Evolutionary conservation across 2,113 vertebrate genomes (phyloP), one percentile per base, ranked within the genome.

Genomic region (Chaenocephalus aceratus): DNA sequence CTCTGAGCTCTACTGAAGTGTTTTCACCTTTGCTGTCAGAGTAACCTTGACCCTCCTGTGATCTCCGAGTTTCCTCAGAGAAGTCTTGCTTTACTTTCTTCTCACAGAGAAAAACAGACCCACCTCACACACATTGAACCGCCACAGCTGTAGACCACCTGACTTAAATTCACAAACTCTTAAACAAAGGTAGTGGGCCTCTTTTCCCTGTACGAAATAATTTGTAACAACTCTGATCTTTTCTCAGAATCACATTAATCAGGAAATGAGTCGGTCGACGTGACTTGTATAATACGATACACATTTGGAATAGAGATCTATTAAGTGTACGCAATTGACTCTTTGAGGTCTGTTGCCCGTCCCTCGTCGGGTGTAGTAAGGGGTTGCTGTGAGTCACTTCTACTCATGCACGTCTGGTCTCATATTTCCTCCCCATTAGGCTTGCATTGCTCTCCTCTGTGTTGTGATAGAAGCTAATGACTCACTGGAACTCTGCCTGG

Each of bases 391-490:
- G 89, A 86, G 76, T 91, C 88, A 89, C 82, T 88, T 91, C 79
- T 86, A 86, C 83, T 89, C 85, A 77, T 89, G 88, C 89, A 76
- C 4, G 81, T 75, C 90, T 88, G 87, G 58, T 89, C 81, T 93
- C 90, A 87, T 83, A 78, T 92, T 93, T 91, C 88, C 79, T 88
- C 87, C 83, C 89, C 89, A 92, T 91, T 90, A 91, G 71, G 80
- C 57, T 83, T 81, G 82, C 80, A 71, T 86, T 18, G 79, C 84
- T 86, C 65, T 85, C 77, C 66, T 88, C 83, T 84, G 80, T 93
- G 89, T 89, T 92, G 89, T 87, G 91, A 91, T 91, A 82, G 89
- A 71, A 80, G 79, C 74, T 91, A 92, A 92, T 90, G 90, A 91
- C 89, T 90, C 80, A 83, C 79, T 91, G 90, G 85, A 92, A 88